Conservation (phyloP, 2,888 invertebrate species). For the Temnothorax unifasciatus region DNA sequence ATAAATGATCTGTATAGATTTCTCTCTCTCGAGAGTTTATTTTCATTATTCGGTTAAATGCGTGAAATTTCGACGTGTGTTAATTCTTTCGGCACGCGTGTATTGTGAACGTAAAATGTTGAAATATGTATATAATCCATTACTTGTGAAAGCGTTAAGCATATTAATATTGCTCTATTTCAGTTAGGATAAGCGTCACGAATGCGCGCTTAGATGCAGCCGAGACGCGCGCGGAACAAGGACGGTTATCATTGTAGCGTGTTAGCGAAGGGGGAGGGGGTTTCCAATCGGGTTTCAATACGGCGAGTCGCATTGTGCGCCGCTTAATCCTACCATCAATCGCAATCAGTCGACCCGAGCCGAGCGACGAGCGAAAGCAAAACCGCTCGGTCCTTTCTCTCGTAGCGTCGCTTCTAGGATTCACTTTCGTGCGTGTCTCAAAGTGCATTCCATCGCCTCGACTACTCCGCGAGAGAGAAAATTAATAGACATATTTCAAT, state of each 20-base stretch:
- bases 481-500: conserved; percentile 47
- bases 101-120: conserved; percentile 23
- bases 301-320: conserved; percentile 58
- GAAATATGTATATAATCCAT: conserved; percentile 34
- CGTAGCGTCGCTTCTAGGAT: conserved; percentile 41
- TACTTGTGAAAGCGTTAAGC: conserved; percentile 38
- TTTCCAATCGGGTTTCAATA: conserved; percentile 67
- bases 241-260: conserved; percentile 48
- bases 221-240: conserved; percentile 2
- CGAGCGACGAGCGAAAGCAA: conserved; percentile 69
- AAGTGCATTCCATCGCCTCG: conserved; percentile 21
- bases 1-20: neutral
- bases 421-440: conserved; percentile 50
- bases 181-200: conserved; percentile 45
- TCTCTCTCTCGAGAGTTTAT: neutral
- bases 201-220: conserved; percentile 29
- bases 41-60: neutral
- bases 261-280: conserved; percentile 46
- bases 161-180: conserved; percentile 43
- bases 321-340: conserved; percentile 71
- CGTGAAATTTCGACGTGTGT: conserved; percentile 15
- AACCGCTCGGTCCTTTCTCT: conserved; percentile 65
- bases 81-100: conserved; percentile 22
- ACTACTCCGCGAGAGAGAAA: conserved; percentile 21
- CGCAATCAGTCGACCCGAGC: conserved; percentile 66